Evolutionary conservation across 2,113 vertebrate genomes (phyloP).

Genomic region (Guaruba guarouba): DNA sequence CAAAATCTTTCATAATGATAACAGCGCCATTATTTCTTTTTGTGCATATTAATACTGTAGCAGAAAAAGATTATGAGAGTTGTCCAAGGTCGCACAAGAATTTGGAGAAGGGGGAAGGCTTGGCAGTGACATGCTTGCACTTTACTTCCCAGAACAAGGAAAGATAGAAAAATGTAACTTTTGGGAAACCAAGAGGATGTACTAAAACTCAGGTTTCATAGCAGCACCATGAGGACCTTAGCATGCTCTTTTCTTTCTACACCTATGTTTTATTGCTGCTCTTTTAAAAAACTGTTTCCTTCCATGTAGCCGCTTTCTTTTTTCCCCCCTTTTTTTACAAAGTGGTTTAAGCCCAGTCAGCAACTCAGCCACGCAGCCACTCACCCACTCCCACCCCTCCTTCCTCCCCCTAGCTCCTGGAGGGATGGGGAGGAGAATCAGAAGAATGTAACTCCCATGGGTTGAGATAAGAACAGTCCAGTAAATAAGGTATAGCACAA

Average conservation of each 20-base stretch:
- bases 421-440: too few species aligned
- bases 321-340: not conserved
- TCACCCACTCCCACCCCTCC: too few species aligned
- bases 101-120: not conserved
- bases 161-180: not conserved
- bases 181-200: not conserved
- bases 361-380: too few species aligned
- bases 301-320: not conserved
- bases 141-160: not conserved
- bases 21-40: not conserved
- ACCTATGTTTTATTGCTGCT: not conserved
- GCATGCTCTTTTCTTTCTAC: not conserved
- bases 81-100: not conserved
- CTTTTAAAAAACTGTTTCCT: not conserved
- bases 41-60: not conserved
- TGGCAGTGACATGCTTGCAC: not conserved
- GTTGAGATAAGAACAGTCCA: too few species aligned
- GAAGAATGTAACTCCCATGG: too few species aligned
- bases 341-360: not conserved
- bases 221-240: not conserved
- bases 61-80: not conserved
- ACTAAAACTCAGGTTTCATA: not conserved
- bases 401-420: too few species aligned
- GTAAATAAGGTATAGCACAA: too few species aligned
- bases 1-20: not conserved